Evolutionary conservation across 1,140 invertebrate genomes (phyloP).

Genomic region (Eupeodes corollae): DNA sequence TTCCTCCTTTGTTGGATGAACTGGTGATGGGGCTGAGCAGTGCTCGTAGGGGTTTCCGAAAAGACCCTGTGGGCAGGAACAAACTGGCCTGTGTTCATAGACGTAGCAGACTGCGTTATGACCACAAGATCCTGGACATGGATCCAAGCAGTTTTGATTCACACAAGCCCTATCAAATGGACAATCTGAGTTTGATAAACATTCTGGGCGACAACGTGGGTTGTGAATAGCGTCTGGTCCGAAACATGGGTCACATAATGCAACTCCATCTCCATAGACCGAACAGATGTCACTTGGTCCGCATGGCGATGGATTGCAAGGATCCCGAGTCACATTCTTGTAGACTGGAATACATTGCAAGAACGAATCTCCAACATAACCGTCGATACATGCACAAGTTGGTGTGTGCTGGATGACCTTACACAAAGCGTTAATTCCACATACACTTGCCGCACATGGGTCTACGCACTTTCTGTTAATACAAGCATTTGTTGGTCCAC

Average conservation of each 20-base stretch:
- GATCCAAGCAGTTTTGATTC: slow-evolving; percentile 61
- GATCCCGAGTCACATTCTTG: slow-evolving; percentile 48
- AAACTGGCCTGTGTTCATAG: slow-evolving; percentile 64
- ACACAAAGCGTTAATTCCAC: slow-evolving; percentile 65
- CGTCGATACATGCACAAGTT: slow-evolving; percentile 58
- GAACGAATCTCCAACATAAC: slow-evolving; percentile 69
- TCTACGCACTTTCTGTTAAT: slow-evolving; percentile 62
- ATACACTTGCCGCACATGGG: slow-evolving; percentile 62
- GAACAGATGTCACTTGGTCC: slow-evolving; percentile 55
- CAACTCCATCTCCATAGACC: slow-evolving; percentile 55
- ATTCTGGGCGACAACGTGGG: slow-evolving; percentile 63
- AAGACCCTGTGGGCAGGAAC: slow-evolving; percentile 57
- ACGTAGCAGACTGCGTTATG: slow-evolving; percentile 62
- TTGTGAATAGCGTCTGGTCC: slow-evolving; percentile 53
- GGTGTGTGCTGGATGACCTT: slow-evolving; percentile 64
- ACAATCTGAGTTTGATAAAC: slow-evolving; percentile 66
- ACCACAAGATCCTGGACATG: slow-evolving; percentile 72
- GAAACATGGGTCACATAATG: slow-evolving; percentile 67
- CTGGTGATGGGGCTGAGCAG: slow-evolving; percentile 44
- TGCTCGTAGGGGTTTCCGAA: slow-evolving; percentile 74
- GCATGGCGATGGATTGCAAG: slow-evolving; percentile 66
- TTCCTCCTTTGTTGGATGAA: slow-evolving; percentile 41
- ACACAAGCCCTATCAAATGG: slow-evolving; percentile 65
- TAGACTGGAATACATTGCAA: slow-evolving; percentile 53
- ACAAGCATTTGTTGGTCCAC: slow-evolving; percentile 60